A percentile compares a stretch with the other conserved stretches of the same genome.
phyloP scores from a whole-genome alignment of 2,113 vertebrate genomes.

The Ctenodactylus gundi region DNA sequence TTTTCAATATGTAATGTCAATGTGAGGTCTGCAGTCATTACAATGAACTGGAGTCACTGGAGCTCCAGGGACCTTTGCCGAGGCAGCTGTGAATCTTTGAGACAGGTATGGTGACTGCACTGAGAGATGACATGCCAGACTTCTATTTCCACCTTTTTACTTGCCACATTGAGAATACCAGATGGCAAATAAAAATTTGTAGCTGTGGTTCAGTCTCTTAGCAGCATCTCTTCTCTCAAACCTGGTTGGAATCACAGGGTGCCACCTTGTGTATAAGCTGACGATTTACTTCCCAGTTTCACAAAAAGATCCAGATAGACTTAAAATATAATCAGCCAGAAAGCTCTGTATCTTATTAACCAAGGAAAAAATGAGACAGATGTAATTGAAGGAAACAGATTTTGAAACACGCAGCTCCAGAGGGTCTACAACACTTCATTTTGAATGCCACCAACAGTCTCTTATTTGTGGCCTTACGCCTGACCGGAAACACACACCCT shows the following conservation, averaged over 20 bases:
- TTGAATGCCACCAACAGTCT: constrained; percentile 28
- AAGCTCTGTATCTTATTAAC: constrained; percentile 60
- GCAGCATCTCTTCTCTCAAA: constrained; percentile 51
- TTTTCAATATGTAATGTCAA: constrained; percentile 63
- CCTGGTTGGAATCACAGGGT: constrained; percentile 78
- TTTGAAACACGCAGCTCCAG: constrained; percentile 26
- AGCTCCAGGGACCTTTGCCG: neutral
- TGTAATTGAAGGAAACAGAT: constrained; percentile 56
- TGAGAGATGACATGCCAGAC: neutral
- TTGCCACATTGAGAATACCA: constrained; percentile 3
- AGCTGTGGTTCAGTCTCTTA: neutral
- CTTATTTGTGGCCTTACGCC: neutral
- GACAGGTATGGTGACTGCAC: neutral
- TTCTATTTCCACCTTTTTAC: constrained; percentile 21
- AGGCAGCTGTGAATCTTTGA: constrained; percentile 3
- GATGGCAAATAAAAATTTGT: constrained; percentile 54
- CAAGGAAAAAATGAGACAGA: constrained; percentile 37
- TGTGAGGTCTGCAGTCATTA: constrained; percentile 54
- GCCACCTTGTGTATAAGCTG: constrained; percentile 81
- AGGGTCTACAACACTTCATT: constrained; percentile 17
- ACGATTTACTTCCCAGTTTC: constrained; percentile 70
- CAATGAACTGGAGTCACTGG: neutral
- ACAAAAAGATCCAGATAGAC: constrained; percentile 55
- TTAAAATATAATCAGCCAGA: constrained; percentile 29
- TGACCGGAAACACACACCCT: constrained; percentile 44